phyloP scores from a whole-genome alignment of 2,888 invertebrate species.

The Cephus sareptanus region DNA sequence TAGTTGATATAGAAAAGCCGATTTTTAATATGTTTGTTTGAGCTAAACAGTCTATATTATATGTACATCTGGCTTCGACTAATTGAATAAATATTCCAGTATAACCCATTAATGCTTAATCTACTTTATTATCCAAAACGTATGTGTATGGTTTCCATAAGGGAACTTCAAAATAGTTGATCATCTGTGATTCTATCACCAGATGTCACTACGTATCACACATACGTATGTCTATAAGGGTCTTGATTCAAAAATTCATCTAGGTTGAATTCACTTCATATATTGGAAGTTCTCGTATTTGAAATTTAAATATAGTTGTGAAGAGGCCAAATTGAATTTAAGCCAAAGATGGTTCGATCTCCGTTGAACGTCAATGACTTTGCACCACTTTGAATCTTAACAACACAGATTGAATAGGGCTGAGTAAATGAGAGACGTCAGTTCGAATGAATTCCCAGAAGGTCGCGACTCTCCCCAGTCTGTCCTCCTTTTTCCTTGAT shows the following conservation, averaged over 20 bases:
- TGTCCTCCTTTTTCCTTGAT: not conserved
- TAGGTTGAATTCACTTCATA: not conserved
- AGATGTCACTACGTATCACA: not conserved
- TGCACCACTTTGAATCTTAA: not conserved
- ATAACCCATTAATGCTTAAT: not conserved
- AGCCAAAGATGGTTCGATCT: not conserved
- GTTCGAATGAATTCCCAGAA: slow-evolving; percentile 24
- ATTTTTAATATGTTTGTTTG: not conserved
- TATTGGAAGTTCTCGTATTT: not conserved
- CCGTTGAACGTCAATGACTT: too few species aligned
- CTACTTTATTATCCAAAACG: not conserved
- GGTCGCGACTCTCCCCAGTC: slow-evolving; percentile 31
- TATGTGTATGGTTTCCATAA: not conserved
- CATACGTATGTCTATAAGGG: not conserved
- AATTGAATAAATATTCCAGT: not conserved
- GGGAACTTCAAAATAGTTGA: not conserved
- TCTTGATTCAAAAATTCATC: not conserved
- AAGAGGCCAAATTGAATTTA: not conserved
- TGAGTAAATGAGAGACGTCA: slow-evolving; percentile 5
- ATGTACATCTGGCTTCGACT: not conserved
- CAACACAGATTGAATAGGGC: not conserved
- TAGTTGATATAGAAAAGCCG: not conserved
- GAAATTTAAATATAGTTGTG: not conserved
- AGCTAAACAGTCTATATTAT: not conserved
- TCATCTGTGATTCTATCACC: not conserved